Base-by-base conservation (phyloP, 1,140 invertebrate species). In the Drosophila orosa region DNA sequence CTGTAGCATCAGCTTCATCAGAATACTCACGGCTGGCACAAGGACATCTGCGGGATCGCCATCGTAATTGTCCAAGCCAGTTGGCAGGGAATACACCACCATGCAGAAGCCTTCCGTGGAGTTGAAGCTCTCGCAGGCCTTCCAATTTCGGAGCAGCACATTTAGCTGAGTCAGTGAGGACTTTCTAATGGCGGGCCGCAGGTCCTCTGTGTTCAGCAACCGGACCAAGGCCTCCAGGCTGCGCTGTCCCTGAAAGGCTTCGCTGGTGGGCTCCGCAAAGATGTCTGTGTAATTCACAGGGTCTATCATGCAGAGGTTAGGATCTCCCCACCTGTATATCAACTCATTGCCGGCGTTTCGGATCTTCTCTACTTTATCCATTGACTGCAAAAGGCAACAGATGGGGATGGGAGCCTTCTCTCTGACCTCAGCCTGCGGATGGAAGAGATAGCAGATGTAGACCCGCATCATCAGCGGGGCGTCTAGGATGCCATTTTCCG, bases 91-190 rank as follows among this genome's bases (percentile, higher is more conserved):
- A 29, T 79, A 58, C 7, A 89, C 4, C 10, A 75, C 54, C 15
- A 74, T 19, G 12, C 42, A 10, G 19, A 50, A 48, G 17, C 48
- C 55, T 0, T 54, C 68, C 5, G 39, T 55, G 0, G 35, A 56
- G 37, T 45, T 58, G 13, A 82, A 76, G 3, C 60, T n/a, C 1
- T 65, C 42, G 5, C 68, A 74, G 3, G 77, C 61, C 3, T 76
- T 31, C 82, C 84, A 86, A 37, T 87, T 85, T 5, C 78, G 79
- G 1, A 90, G 52, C 33, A 92, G 15, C 3, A 90, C 75, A 71
- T 92, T 92, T 3, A 92, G 29, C 50, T 92, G 91, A n/a, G 69
- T 55, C 5, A 92, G 45, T 0, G 84, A 78, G 0, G 91, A 91
- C 48, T 90, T 90, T 5, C 81, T 74, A 29, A 91, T 89, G 8